Evolutionary conservation across 23 tunicate species (phyloP).

Genomic region (Diplosoma virens): DNA sequence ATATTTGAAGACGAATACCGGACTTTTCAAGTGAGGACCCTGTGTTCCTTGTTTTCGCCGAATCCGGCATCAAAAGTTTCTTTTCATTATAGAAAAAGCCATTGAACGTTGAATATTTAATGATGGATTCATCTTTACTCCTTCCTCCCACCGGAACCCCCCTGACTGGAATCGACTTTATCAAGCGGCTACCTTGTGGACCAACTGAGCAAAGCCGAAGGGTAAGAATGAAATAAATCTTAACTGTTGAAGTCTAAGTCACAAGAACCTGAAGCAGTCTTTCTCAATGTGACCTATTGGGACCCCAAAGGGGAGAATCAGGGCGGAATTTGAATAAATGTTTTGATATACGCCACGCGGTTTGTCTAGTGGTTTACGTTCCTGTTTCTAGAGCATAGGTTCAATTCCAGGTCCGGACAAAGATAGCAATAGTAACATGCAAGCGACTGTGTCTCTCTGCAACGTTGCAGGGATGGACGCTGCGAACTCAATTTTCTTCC

Average conservation of each 20-base stretch:
- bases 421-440: neutral
- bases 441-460: no score
- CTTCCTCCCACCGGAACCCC: constrained; percentile 95
- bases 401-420: no score
- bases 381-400: no score
- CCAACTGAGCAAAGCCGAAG: constrained; percentile 85
- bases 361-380: no score
- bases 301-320: no score
- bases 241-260: no score
- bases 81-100: constrained; percentile 57
- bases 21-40: constrained; percentile 42
- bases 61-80: neutral
- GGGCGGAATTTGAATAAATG: no score
- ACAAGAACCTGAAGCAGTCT: no score
- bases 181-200: constrained; percentile 96
- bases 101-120: constrained; percentile 88
- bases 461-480: no score
- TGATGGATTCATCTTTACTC: constrained; percentile 94
- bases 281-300: no score
- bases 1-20: constrained; percentile 98
- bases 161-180: constrained; percentile 87
- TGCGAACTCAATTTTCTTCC: no score
- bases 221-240: constrained; percentile 37
- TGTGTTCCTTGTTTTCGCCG: neutral
- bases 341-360: no score